Conservation (phyloP, 2,888 invertebrate genomes). For the Aporophyla nigra region DNA sequence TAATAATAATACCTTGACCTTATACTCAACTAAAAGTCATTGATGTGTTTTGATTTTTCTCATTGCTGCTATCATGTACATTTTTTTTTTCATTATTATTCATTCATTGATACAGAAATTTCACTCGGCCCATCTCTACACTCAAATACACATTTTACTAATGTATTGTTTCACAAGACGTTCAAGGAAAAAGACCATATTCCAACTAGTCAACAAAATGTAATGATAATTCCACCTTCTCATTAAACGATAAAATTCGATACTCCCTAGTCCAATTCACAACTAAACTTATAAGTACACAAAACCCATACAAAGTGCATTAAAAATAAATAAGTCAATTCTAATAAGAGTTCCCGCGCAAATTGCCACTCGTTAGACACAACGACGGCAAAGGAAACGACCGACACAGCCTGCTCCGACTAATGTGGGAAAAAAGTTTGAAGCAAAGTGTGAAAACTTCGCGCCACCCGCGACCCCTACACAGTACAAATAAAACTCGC, state of each 20-base stretch:
- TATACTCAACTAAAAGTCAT: too few relatives aligned
- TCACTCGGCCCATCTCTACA: background rate
- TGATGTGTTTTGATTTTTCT: too few relatives aligned
- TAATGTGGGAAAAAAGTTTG: conserved; percentile 73
- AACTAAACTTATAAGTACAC: background rate
- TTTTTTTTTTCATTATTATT: too few relatives aligned
- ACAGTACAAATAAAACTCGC: conserved; percentile 39
- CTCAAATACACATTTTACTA: background rate
- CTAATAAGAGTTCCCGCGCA: conserved; percentile 72
- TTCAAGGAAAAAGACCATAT: background rate
- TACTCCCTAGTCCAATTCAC: background rate
- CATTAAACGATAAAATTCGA: background rate
- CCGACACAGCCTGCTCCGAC: conserved; percentile 69
- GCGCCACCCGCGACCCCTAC: conserved; percentile 30
- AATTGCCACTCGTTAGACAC: conserved; percentile 71
- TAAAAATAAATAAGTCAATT: conserved; percentile 53
- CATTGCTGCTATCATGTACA: too few relatives aligned
- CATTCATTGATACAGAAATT: too few relatives aligned
- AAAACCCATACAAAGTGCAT: conserved; percentile 21
- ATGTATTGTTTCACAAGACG: background rate
- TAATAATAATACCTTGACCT: too few relatives aligned
- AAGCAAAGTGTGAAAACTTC: conserved; percentile 70
- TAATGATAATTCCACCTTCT: background rate
- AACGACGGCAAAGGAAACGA: conserved; percentile 75
- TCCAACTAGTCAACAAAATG: background rate